phyloP scores from a whole-genome alignment of 2,113 vertebrate species.

The Urocolius indicus region DNA sequence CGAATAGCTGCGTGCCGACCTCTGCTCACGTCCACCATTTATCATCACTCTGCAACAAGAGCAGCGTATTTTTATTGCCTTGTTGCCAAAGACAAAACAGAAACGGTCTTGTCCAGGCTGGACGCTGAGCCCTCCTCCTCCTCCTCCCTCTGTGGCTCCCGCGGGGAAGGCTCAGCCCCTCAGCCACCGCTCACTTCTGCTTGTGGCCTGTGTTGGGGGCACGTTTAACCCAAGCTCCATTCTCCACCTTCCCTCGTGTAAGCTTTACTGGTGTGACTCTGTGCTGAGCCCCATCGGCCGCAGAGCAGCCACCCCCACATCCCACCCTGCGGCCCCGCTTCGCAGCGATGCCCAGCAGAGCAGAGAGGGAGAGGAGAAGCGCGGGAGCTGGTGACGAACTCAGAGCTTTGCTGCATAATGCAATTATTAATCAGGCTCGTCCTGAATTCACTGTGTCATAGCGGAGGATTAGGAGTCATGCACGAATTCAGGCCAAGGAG shows the following conservation, averaged over 20 bases:
- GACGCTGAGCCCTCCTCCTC: neutral
- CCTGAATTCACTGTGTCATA: conserved; percentile 57
- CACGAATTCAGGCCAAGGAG: conserved; percentile 63
- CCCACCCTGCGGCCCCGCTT: neutral
- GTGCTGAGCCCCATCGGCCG: neutral
- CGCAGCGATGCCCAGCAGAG: rapidly evolving
- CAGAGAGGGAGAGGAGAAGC: neutral
- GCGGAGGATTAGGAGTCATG: conserved; percentile 61
- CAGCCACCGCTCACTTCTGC: neutral
- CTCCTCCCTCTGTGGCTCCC: neutral
- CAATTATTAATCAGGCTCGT: conserved; percentile 54
- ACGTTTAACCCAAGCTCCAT: neutral
- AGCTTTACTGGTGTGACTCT: neutral
- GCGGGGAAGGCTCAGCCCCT: neutral
- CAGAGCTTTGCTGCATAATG: conserved; percentile 42
- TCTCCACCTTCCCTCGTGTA: rapidly evolving
- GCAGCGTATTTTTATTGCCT: neutral
- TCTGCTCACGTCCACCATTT: conserved; percentile 14
- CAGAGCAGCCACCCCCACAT: neutral
- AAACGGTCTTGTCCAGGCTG: neutral
- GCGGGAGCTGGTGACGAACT: neutral
- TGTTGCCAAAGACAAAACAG: conserved; percentile 27
- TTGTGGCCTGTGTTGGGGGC: neutral
- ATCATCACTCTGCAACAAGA: neutral
- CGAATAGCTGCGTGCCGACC: neutral